Evolutionary conservation across 2,888 invertebrate genomes (phyloP).

Genomic region (Coleophora deauratella): DNA sequence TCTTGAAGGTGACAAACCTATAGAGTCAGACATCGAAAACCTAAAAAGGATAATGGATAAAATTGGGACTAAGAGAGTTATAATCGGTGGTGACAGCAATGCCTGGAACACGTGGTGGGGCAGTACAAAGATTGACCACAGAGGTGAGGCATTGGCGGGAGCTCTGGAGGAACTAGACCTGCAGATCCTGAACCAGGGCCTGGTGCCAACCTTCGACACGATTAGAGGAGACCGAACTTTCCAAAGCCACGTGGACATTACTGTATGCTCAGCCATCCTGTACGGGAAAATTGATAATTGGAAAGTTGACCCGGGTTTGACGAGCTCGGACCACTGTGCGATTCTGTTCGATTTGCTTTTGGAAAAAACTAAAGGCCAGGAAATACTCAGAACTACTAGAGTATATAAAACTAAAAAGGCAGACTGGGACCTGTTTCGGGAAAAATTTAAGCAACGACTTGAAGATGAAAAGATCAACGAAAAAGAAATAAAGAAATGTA

Average conservation of each 20-base stretch:
- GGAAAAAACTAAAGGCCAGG: background rate
- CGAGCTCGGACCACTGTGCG: background rate
- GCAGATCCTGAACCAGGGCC: conserved; percentile 20
- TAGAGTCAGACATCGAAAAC: conserved; percentile 9
- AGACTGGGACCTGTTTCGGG: background rate
- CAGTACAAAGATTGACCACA: conserved; percentile 5
- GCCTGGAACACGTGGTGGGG: conserved; percentile 19
- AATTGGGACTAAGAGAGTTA: background rate
- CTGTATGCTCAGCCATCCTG: conserved; percentile 15
- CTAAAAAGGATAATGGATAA: background rate
- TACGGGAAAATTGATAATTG: conserved; percentile 1
- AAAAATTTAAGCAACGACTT: too few relatives aligned
- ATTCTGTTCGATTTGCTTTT: background rate
- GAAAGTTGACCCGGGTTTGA: too few relatives aligned
- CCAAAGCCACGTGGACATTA: conserved; percentile 19
- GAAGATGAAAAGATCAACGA: background rate
- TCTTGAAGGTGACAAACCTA: conserved; percentile 11
- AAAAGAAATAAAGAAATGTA: background rate
- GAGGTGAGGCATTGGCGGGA: conserved; percentile 12
- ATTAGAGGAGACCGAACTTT: conserved; percentile 10
- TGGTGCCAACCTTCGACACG: conserved; percentile 20
- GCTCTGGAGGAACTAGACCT: conserved; percentile 11
- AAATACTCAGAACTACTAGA: background rate
- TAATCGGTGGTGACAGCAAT: conserved; percentile 15
- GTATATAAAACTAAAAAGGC: background rate